phyloP scores from a whole-genome alignment of 2,113 vertebrate species.

The Alexandromys fortis region DNA sequence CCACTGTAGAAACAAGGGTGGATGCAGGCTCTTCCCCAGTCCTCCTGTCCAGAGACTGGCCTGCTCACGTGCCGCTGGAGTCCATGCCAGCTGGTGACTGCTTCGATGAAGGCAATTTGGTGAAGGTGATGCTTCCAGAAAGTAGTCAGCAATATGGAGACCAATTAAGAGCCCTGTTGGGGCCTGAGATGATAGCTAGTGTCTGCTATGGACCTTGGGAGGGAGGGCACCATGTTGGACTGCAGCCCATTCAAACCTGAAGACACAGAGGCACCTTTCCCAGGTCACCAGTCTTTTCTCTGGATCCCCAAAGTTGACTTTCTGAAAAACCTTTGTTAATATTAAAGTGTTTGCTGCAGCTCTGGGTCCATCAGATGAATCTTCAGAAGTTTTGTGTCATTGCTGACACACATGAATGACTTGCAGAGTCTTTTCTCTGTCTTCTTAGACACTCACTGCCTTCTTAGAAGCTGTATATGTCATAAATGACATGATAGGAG shows the following conservation, averaged over 20 bases:
- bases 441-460: background rate
- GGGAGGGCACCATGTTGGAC: background rate
- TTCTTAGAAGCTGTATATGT: background rate
- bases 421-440: background rate
- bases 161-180: rapidly evolving
- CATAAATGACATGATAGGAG: background rate
- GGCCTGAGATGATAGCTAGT: background rate
- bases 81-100: background rate
- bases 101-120: background rate
- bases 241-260: background rate
- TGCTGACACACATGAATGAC: background rate
- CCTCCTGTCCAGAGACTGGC: background rate
- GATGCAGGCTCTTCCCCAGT: background rate
- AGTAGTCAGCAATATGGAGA: background rate
- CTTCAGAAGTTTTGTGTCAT: background rate
- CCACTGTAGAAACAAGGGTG: background rate
- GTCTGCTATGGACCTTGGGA: background rate
- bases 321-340: background rate
- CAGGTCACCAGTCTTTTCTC: background rate
- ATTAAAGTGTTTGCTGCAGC: background rate
- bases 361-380: background rate
- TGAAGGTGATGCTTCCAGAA: background rate
- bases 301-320: background rate
- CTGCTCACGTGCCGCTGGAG: background rate
- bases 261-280: background rate